Base-by-base conservation (phyloP, 2,797 vertebrate genomes). In the Vespertilio murinus region DNA sequence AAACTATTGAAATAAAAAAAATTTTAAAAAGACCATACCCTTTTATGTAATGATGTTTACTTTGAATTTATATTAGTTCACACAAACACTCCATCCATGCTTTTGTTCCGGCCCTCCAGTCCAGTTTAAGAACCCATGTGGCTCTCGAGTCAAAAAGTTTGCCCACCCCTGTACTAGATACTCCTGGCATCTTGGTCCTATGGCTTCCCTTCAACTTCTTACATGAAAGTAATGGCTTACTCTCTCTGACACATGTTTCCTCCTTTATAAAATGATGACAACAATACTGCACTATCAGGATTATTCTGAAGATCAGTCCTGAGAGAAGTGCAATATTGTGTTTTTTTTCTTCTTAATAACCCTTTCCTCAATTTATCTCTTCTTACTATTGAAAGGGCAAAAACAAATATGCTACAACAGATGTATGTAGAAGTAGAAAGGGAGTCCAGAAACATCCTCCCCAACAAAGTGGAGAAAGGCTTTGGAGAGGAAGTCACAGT, bases 221-320 rank as follows among this genome's bases (percentile, higher is more conserved):
- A 3, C n/a, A 59, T 45, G 13, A 54, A 93, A 69, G 13, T 54
- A 42, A 91, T 94, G 25, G 25, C 23, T 89, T 95, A 59, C 80
- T 87, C 20, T 67, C 28, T 84, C 54, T 56, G 12, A 82, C 28
- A 52, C 4, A 28, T 67, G 93, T 93, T 92, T 69, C 35, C 93
- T 92, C 56, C 81, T 65, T 90, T 93, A 13, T 83, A 88, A 95
- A 77, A 80, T 83, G 49, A 78, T 11, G 28, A 65, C 84, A 64
- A 59, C 74, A 47, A 52, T 54, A 85, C 14, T 59, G n/a, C 38
- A 85, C 10, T 75, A 42, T 93, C 23, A 25, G 25, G 42, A 33
- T 52, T 93, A 23, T 61, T 88, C 79, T 93, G 49, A 88, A 56
- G 59, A 89, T 91, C 77, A 77, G n/a, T n/a, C n/a, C n/a, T n/a